Evolutionary conservation across 2,113 vertebrate genomes (phyloP), one percentile per base, ranked within the genome.

Genomic region (Sphaerodactylus townsendi): DNA sequence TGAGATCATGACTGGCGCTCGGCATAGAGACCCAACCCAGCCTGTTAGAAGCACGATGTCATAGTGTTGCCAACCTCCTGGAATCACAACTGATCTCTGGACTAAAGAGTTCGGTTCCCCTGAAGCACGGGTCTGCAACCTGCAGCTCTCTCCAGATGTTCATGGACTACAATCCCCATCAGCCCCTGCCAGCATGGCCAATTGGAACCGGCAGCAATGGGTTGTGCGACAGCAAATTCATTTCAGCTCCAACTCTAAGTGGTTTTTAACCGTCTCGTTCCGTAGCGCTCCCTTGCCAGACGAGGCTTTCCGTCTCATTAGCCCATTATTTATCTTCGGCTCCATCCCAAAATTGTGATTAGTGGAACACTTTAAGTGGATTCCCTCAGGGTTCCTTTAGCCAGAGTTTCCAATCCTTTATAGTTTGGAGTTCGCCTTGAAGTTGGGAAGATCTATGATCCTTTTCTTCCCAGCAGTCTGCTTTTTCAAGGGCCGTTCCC

Each of bases 271-370:
- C 73, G 2, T 76, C 73, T 35, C 35, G n/a, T 76, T 17, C 10
- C 17, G 15, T 76, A 19, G 21, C 17, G 23, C 17, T 35, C 35
- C 23, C 56, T 30, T 14, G 39, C 56, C 37, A 64, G n/a, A 28
- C 13, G 39, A 30, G 25, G 25, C 11, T 44, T 76, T 23, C 33
- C 5, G n/a, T 68, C 28, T 59, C 33, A 15, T 3, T 44, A 84
- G 66, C 25, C 77, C 19, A n/a, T 1, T 1, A 19, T 46, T 48
- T n/a, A 3, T 0, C 0, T 2, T 0, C 15, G 25, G 19, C 13
- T 9, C 28, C 35, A 76, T 35, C 14, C 13, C 59, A 66, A 0
- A 68, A 1, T 2, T 25, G 25, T 75, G 83, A 72, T 39, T 0
- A 0, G 50, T 53, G 17, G 50, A 53, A 53, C 50, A 15, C 3